Evolutionary conservation across 2,797 vertebrate genomes (phyloP).

Genomic region (Melanogrammus aeglefinus): DNA sequence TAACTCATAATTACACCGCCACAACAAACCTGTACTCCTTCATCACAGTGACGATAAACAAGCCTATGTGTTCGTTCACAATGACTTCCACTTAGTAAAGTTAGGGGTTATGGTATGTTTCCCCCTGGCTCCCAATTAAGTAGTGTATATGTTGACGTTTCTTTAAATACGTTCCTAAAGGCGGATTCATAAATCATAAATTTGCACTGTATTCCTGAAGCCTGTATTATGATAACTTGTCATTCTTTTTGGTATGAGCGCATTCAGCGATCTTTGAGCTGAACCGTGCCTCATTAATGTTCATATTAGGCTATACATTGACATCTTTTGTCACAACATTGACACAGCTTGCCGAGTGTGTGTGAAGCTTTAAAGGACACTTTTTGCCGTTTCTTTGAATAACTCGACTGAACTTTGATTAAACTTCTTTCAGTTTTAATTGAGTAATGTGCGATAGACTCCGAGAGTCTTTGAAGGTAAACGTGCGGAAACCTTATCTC

Average conservation of each 20-base stretch:
- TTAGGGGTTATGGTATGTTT: not conserved
- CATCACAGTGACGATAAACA: not conserved
- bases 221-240: not conserved
- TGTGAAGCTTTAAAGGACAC: slow-evolving; percentile 25
- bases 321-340: not conserved
- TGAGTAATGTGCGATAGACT: slow-evolving; percentile 56
- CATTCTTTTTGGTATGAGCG: not conserved
- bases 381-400: slow-evolving; percentile 53
- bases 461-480: slow-evolving; percentile 70
- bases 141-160: not conserved
- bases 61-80: not conserved
- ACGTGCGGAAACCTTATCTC: slow-evolving; percentile 76
- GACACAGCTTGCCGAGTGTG: not conserved
- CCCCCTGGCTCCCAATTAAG: not conserved
- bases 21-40: not conserved
- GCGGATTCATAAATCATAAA: not conserved
- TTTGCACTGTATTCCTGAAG: not conserved
- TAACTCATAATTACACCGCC: not conserved
- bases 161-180: not conserved
- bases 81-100: not conserved
- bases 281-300: not conserved
- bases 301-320: not conserved
- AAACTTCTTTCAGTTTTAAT: slow-evolving; percentile 57
- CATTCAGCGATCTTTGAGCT: not conserved
- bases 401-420: slow-evolving; percentile 56